phyloP scores from a whole-genome alignment of 2,797 vertebrate genomes.

The Mastacembelus armatus region DNA sequence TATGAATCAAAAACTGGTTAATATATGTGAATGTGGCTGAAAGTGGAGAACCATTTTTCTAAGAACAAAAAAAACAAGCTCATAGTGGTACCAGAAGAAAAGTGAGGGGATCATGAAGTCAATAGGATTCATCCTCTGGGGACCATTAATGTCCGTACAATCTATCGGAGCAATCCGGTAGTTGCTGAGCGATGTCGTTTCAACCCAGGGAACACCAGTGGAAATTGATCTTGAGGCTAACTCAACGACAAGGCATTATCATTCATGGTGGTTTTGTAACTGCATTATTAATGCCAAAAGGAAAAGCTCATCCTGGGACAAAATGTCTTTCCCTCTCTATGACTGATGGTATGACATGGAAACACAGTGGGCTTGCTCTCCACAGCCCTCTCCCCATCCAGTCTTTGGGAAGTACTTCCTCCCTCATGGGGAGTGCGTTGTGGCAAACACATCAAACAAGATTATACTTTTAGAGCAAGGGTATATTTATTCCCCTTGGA shows the following conservation, averaged over 20 bases:
- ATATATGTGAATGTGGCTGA: background rate
- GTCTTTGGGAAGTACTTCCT: slow-evolving; percentile 60
- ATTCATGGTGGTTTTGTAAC: slow-evolving; percentile 43
- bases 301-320: slow-evolving; percentile 36
- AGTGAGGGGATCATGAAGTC: background rate
- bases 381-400: slow-evolving; percentile 47
- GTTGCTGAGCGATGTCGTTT: background rate
- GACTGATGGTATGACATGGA: slow-evolving; percentile 43
- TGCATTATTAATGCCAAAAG: slow-evolving; percentile 62
- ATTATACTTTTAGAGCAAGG: slow-evolving; percentile 76
- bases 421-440: slow-evolving; percentile 52
- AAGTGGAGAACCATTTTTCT: background rate
- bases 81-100: background rate
- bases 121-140: background rate
- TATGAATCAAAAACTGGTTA: background rate
- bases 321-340: slow-evolving; percentile 37
- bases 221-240: slow-evolving; percentile 46
- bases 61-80: background rate
- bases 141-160: background rate
- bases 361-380: slow-evolving; percentile 45
- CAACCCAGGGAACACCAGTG: slow-evolving; percentile 10
- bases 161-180: background rate
- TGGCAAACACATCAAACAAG: slow-evolving; percentile 74
- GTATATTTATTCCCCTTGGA: slow-evolving; percentile 79
- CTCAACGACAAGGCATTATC: slow-evolving; percentile 36